These are phyloP conservation scores for Orientallactaga bullata DNA, from an alignment of 2,113 vertebrate genomes.

Conservation along the genomic window DNA sequence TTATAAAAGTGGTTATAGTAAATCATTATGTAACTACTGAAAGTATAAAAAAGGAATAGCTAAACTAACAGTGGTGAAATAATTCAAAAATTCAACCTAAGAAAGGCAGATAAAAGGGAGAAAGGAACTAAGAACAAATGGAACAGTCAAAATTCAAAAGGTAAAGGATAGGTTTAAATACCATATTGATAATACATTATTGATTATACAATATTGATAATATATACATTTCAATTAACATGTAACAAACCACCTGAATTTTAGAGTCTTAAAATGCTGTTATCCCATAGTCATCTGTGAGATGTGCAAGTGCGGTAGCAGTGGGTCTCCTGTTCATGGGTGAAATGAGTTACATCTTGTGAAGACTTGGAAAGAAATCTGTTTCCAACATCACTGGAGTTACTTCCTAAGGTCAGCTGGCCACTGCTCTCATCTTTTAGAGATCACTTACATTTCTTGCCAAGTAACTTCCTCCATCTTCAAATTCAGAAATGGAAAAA, in stretches of 20 bases:
- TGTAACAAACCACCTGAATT: background rate
- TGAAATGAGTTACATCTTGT: background rate
- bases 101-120: background rate
- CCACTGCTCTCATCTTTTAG: background rate
- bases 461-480: background rate
- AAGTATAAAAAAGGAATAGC: background rate
- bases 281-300: background rate
- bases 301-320: background rate
- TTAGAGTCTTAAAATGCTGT: background rate
- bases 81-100: background rate
- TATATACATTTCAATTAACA: background rate
- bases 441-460: background rate
- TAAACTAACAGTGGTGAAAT: background rate
- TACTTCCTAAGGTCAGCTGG: background rate
- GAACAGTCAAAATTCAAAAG: background rate
- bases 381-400: background rate
- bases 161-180: background rate
- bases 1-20: background rate
- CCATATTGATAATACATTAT: too few relatives aligned
- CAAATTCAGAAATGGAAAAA: background rate
- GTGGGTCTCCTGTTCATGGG: background rate
- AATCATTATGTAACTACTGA: background rate
- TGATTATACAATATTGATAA: too few relatives aligned
- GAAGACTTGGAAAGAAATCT: background rate
- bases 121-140: constrained; percentile 30